Evolutionary conservation across 2,888 invertebrate species (phyloP).

Genomic region (Drosophila stalkeri): DNA sequence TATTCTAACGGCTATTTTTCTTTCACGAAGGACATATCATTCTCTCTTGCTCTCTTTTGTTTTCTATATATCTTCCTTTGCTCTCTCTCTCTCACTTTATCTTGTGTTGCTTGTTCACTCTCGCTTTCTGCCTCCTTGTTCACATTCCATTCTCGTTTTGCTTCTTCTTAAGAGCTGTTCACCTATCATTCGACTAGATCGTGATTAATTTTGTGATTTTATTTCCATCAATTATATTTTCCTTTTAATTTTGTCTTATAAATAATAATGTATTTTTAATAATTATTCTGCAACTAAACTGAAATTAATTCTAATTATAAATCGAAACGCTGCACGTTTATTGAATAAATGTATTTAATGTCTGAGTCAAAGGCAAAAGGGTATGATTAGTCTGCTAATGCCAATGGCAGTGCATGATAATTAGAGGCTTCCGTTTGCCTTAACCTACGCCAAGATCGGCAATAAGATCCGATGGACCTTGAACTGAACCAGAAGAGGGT

Average conservation of each 20-base stretch:
- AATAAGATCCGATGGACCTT: conserved; percentile 25
- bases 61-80: background rate
- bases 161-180: background rate
- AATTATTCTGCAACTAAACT: background rate
- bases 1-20: background rate
- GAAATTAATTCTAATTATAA: background rate
- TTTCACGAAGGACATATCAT: background rate
- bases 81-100: background rate
- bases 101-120: too few species aligned
- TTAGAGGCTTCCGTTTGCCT: conserved; percentile 11
- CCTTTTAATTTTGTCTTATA: background rate
- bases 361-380: background rate
- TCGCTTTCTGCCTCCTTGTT: background rate
- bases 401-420: background rate
- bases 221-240: background rate
- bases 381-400: conserved; percentile 16
- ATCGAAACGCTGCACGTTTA: background rate
- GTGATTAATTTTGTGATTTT: background rate
- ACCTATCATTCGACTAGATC: background rate
- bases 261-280: background rate
- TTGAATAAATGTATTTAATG: background rate
- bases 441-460: conserved; percentile 31
- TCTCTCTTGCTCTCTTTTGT: background rate
- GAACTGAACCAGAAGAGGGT: background rate
- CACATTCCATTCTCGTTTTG: background rate